Percentiles rank a stretch among this genome's conserved stretches.
phyloP scores from a whole-genome alignment of 2,888 invertebrate species.

The Eupeodes latifasciatus region DNA sequence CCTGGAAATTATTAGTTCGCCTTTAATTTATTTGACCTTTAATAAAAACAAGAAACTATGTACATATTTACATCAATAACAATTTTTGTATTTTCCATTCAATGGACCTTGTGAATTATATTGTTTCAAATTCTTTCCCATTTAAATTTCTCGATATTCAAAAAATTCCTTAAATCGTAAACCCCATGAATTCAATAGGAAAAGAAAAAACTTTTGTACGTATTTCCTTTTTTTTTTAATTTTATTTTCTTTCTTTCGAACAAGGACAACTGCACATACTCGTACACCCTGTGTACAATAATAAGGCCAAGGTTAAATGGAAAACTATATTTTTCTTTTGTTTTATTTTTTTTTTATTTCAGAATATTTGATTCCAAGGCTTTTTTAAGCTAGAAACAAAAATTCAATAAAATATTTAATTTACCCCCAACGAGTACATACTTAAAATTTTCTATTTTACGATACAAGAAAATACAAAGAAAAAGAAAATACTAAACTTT shows the following conservation, averaged over 20 bases:
- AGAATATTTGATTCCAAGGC: constrained; percentile 4
- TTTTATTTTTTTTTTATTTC: neutral
- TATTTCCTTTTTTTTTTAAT: neutral
- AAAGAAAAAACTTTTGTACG: neutral
- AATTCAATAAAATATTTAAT: neutral
- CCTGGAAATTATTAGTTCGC: no score
- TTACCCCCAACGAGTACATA: neutral
- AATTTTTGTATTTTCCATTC: no score
- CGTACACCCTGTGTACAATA: neutral
- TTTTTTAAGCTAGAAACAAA: neutral
- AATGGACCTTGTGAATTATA: neutral
- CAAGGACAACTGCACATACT: constrained; percentile 11
- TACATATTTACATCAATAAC: no score
- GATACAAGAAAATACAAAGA: neutral
- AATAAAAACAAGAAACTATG: no score
- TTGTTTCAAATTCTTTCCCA: neutral
- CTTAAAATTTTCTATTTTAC: neutral
- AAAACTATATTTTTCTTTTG: constrained; percentile 6
- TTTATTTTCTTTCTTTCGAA: neutral
- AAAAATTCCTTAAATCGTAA: neutral
- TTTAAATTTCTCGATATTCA: neutral
- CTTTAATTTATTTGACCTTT: no score
- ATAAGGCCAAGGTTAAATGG: constrained; percentile 12
- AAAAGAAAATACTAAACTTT: neutral
- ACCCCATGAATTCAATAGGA: constrained; percentile 1